Evolutionary conservation across 2,797 vertebrate species (phyloP), one percentile per base, ranked within the genome.

Genomic region (Acipenser oxyrinchus): DNA sequence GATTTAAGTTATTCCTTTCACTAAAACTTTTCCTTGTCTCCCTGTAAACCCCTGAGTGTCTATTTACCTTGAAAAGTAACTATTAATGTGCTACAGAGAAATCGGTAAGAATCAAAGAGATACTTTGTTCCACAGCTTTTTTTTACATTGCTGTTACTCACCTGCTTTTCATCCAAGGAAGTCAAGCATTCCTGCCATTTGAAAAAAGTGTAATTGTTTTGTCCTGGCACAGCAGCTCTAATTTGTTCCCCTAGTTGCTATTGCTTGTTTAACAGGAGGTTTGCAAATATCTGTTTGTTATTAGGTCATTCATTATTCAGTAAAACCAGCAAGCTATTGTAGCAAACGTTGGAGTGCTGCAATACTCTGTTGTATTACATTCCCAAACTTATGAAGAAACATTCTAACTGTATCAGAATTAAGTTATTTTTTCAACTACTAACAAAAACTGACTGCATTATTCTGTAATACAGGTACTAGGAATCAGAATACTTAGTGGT

Each of bases 1-100:
- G 67, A 75, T 67, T 72, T 73, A 69, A 74, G 79, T 68, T 78
- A 86, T 84, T 82, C 83, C 78, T 79, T 80, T 79, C 73, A 87
- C 73, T 78, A 70, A 82, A 83, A 79, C 68, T 73, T 72, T 48
- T 58, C 65, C 72, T 79, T 73, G 67, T 6, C 51, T 55, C 53
- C 66, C 65, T 66, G 64, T 71, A 72, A 80, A 76, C 53, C 48
- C 49, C 73, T 62, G 63, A 76, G 74, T 66, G 70, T 72, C 68
- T 69, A 6, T 69, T 67, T 78, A 74, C 66, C 37, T 67, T 70
- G 65, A 63, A 64, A 60, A 58, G 48, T 63, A 64, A 63, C 60
- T 58, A 37, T 67, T 59, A 66, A 48, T 69, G 71, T 59, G 66
- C 63, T 70, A 49, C 51, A 23, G 13, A 10, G 23, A 11, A 37